Conservation (phyloP, 2,888 invertebrate species). For the Brassicogethes aeneus region DNA sequence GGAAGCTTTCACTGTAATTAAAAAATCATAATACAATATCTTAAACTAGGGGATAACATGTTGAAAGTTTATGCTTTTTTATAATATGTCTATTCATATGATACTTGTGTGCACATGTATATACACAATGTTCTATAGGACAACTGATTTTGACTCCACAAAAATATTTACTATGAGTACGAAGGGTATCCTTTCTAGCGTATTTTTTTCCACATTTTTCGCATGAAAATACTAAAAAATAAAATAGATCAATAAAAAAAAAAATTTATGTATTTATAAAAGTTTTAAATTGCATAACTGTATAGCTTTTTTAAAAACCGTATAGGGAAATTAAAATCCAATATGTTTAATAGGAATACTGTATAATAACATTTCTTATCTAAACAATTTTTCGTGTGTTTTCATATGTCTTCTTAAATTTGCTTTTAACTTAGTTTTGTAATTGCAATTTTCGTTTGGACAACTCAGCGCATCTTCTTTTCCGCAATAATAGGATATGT, state of each 20-base stretch:
- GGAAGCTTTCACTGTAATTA: too few species aligned
- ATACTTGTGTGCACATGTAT: not conserved
- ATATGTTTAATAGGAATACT: too few species aligned
- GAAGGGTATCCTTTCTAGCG: not conserved
- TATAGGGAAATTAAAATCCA: too few species aligned
- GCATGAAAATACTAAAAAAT: not conserved
- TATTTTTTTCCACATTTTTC: not conserved
- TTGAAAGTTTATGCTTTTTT: not conserved
- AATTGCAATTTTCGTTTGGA: not conserved
- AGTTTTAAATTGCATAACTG: too few species aligned
- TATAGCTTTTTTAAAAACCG: too few species aligned
- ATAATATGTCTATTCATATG: not conserved
- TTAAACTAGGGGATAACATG: too few species aligned
- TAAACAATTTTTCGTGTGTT: not conserved
- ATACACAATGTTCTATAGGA: not conserved
- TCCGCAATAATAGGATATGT: constrained; percentile 44
- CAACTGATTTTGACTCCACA: not conserved
- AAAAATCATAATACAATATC: too few species aligned
- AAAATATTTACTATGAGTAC: not conserved
- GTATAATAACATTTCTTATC: not conserved
- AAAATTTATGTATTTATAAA: too few species aligned
- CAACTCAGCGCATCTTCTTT: constrained; percentile 19
- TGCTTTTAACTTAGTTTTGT: not conserved
- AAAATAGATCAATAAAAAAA: too few species aligned
- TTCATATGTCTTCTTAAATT: not conserved